These are phyloP conservation scores for Clinocottus analis DNA, from an alignment of 2,113 vertebrate species.

Conservation along the genomic window DNA sequence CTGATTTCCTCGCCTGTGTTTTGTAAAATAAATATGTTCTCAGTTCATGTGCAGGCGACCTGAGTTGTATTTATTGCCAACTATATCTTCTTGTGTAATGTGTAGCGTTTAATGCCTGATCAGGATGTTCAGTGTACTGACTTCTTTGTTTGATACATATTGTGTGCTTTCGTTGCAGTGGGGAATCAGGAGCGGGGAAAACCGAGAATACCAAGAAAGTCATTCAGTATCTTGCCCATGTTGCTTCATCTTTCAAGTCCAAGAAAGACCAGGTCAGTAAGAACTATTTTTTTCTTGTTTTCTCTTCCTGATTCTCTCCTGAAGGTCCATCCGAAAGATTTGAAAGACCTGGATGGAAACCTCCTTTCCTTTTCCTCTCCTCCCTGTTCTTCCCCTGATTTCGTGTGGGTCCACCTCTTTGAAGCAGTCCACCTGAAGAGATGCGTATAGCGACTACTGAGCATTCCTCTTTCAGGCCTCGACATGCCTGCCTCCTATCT, in stretches of 20 bases:
- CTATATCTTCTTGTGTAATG: too few species aligned
- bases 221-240: slow-evolving; percentile 83
- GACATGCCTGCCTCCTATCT: slow-evolving; percentile 49
- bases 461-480: slow-evolving; percentile 75
- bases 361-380: background rate
- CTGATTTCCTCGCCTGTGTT: background rate
- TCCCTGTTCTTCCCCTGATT: background rate
- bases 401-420: background rate
- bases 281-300: background rate
- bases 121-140: background rate
- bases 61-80: too few species aligned
- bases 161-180: slow-evolving; percentile 55
- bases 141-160: background rate
- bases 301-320: background rate
- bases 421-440: background rate
- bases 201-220: slow-evolving; percentile 85
- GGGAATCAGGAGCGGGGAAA: slow-evolving; percentile 84
- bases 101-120: background rate
- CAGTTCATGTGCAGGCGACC: too few species aligned
- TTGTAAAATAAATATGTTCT: too few species aligned
- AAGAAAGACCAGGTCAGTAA: slow-evolving; percentile 83
- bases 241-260: slow-evolving; percentile 81
- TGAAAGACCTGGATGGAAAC: background rate
- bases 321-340: background rate
- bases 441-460: background rate